A percentile compares a stretch with the other conserved stretches of the same genome.
Evolutionary conservation across 2,888 invertebrate genomes (phyloP).

Genomic region (Encarsia formosa): DNA sequence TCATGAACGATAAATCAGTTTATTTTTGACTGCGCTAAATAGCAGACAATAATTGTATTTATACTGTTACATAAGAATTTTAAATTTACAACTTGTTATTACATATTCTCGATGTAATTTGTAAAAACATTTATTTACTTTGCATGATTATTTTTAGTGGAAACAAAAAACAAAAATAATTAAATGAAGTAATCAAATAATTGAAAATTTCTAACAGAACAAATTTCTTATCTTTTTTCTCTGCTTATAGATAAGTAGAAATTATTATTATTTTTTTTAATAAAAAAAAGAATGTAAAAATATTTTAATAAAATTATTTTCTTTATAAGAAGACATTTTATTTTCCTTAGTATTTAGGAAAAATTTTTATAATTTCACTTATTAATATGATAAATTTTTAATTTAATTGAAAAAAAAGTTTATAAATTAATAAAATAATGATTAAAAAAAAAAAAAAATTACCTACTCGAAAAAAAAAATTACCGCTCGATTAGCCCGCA

Average conservation of each 20-base stretch:
- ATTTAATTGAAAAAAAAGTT: too few species aligned
- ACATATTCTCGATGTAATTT: conserved; percentile 16
- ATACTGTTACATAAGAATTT: conserved; percentile 26
- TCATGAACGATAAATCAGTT: background rate
- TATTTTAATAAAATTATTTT: background rate
- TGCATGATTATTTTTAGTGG: conserved; percentile 12
- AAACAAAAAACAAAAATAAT: conserved; percentile 2
- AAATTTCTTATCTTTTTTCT: too few species aligned
- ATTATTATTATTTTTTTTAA: conserved; percentile 4
- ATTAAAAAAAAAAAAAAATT: too few species aligned
- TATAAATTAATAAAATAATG: too few species aligned
- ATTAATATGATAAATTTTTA: background rate
- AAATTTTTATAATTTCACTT: background rate
- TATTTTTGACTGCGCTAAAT: conserved; percentile 17
- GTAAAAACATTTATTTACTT: conserved; percentile 27
- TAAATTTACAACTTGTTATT: conserved; percentile 22
- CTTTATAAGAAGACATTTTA: too few species aligned
- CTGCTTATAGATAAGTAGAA: too few species aligned
- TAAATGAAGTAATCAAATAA: too few species aligned
- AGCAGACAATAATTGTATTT: conserved; percentile 24
- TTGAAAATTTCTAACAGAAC: too few species aligned
- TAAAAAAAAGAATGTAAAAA: conserved; percentile 16
- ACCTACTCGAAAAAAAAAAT: too few species aligned
- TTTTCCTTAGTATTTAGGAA: too few species aligned
- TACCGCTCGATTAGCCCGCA: too few species aligned